Base-by-base conservation (phyloP, 2,113 vertebrate species). In the Etia nguti region DNA sequence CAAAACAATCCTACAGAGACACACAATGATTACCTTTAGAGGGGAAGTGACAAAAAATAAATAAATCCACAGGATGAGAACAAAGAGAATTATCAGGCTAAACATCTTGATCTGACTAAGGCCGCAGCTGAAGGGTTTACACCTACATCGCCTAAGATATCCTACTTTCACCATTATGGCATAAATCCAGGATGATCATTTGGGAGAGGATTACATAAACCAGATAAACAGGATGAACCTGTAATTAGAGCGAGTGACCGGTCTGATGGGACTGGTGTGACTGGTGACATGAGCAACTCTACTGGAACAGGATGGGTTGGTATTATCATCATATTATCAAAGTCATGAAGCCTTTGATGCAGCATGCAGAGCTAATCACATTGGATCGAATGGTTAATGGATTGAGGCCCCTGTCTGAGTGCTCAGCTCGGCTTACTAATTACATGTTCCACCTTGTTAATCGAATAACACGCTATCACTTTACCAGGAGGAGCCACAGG, bases 361-460 rank as follows among this genome's bases (percentile, higher is more conserved):
- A 18, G 68, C 50, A 11, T 20, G 79, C 82, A 34, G 22, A 24
- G 73, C 34, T 87, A 83, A 92, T 89, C 83, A 52, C 34, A 83
- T 80, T 36, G 59, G 52, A 79, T 36, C 4, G 2, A 87, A 79
- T 8, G 54, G 46, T 86, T 59, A 88, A 86, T 80, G 84, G 81
- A 84, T 18, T 5, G 57, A 57, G 31, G 38, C 70, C 65, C 68
- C 86, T 60, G 82, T 68, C 77, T 90, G 68, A 81, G 55, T 10
- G 52, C 75, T 82, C 20, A 15, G 48, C 90, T 54, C 13, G 2
- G 73, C 31, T 46, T 5, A 15, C 62, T 89, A 86, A 89, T 92
- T 80, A 87, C 89, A 83, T 83, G 84, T 88, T 82, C 82, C 84
- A 77, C 34, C 83, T 80, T 26, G 73, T 62, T 89, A 89, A 89